These are phyloP conservation scores for Cebus imitator DNA, from an alignment of 2,113 vertebrate species.

Conservation along the genomic window DNA sequence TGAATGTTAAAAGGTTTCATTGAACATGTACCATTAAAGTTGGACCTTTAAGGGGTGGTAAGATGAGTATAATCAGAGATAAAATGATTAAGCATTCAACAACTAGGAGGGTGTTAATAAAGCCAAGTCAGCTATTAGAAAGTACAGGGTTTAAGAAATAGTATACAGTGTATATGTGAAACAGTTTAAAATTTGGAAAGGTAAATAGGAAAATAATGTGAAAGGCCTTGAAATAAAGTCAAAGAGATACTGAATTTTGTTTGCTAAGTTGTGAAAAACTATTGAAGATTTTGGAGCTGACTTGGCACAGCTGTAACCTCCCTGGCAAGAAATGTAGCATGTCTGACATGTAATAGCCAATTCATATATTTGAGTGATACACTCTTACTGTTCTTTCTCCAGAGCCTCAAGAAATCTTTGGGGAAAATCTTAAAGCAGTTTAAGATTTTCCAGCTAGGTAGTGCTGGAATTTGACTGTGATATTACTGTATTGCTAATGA, in stretches of 20 bases:
- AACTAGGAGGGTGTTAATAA: neutral
- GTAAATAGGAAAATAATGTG: neutral
- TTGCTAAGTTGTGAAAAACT: neutral
- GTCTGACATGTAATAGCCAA: neutral
- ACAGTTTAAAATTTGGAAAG: slow-evolving; percentile 3
- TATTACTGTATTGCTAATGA: neutral
- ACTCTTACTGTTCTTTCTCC: neutral
- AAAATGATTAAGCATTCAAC: neutral
- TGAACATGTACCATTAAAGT: neutral
- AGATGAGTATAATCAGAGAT: neutral
- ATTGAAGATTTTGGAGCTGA: neutral
- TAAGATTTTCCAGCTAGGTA: neutral
- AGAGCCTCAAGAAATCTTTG: neutral
- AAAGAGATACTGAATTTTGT: neutral
- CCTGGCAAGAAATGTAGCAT: neutral
- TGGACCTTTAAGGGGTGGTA: neutral
- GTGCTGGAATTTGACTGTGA: neutral
- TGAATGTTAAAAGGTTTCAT: neutral
- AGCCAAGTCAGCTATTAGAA: neutral
- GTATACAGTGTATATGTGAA: neutral
- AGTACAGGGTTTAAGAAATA: neutral
- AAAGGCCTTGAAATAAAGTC: neutral
- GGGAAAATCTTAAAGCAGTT: slow-evolving; percentile 18
- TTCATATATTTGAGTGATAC: neutral
- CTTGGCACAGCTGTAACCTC: neutral